Evolutionary conservation across 2,113 vertebrate species (phyloP).

Genomic region (Mustela nigripes): DNA sequence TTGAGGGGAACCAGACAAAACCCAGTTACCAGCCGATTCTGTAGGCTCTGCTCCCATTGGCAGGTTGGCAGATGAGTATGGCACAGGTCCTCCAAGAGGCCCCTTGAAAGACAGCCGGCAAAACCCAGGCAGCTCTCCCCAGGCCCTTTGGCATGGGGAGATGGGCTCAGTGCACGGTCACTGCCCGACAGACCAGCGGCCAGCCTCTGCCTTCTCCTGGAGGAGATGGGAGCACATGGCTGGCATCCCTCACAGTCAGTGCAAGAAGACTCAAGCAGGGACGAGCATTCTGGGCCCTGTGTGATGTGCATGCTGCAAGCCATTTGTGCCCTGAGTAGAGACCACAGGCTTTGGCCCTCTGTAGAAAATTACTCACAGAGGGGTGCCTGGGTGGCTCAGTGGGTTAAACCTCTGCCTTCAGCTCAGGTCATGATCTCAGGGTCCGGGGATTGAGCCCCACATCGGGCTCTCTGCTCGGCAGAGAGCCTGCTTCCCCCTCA

Average conservation of each 20-base stretch:
- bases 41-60: not conserved
- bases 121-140: not conserved
- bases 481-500: too few species aligned
- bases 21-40: rapidly evolving
- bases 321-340: not conserved
- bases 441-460: too few species aligned
- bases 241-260: not conserved
- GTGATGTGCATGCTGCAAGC: rapidly evolving
- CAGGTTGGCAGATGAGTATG: not conserved
- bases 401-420: too few species aligned
- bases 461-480: too few species aligned
- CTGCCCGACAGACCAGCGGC: not conserved
- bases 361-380: not conserved
- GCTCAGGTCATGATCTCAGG: too few species aligned
- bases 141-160: not conserved
- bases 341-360: not conserved
- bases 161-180: not conserved
- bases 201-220: not conserved
- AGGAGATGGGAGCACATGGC: not conserved
- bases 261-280: rapidly evolving
- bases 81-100: too few species aligned
- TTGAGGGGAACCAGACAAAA: not conserved
- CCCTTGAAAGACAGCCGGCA: not conserved
- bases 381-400: too few species aligned
- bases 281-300: rapidly evolving